A percentile compares a stretch with the other conserved stretches of the same genome.
These are phyloP conservation scores for Creontiades dilutus DNA, from an alignment of 2,888 invertebrate species.

Conservation along the genomic window DNA sequence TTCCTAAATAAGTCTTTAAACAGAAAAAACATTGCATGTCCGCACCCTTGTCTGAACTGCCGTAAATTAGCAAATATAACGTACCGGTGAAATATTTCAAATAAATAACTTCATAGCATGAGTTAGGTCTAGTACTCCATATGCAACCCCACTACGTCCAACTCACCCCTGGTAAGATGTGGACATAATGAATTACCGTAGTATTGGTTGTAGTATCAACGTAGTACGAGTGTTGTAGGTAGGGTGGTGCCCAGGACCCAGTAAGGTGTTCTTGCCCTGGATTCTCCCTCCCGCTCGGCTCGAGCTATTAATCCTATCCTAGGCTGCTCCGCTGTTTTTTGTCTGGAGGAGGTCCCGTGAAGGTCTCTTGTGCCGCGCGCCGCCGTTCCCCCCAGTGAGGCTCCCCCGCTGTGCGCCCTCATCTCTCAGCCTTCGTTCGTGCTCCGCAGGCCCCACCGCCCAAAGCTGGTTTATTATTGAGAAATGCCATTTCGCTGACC, in stretches of 20 bases:
- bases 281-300: conserved; percentile 20
- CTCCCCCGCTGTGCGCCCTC: conserved; percentile 47
- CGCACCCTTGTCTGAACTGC: too few relatives aligned
- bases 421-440: conserved; percentile 47
- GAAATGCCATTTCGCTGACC: conserved; percentile 43
- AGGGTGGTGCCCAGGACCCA: not conserved
- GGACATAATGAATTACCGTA: not conserved
- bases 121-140: too few relatives aligned
- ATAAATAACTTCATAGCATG: too few relatives aligned
- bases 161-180: too few relatives aligned
- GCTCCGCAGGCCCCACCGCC: conserved; percentile 16
- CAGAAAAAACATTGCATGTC: too few relatives aligned
- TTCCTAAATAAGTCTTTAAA: too few relatives aligned
- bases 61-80: too few relatives aligned
- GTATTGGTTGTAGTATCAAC: not conserved
- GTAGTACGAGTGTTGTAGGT: conserved; percentile 17
- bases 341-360: conserved; percentile 35
- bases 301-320: conserved; percentile 44
- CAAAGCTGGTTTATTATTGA: conserved; percentile 38
- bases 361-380: conserved; percentile 44
- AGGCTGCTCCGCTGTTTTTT: conserved; percentile 18
- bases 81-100: too few relatives aligned
- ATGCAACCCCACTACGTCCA: too few relatives aligned
- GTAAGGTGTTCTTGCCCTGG: conserved; percentile 21
- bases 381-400: conserved; percentile 16